A percentile compares a stretch with the other conserved stretches of the same genome.
Evolutionary conservation across 1,140 invertebrate genomes (phyloP).

Genomic region (Meloidogyne floridensis): DNA sequence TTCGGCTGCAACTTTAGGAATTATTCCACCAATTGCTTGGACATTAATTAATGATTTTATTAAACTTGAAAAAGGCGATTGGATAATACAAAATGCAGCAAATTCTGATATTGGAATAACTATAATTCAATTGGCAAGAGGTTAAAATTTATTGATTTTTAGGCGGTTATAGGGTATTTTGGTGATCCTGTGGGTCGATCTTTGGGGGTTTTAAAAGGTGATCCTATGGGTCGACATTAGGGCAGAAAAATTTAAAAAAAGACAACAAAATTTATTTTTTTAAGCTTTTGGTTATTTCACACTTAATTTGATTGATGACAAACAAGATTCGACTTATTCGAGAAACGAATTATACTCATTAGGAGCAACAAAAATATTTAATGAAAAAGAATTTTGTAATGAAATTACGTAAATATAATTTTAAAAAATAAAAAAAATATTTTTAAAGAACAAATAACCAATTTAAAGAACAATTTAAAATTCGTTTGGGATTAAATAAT

Average conservation of each 20-base stretch:
- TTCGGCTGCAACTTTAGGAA: slow-evolving; percentile 5
- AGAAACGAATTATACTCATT: slow-evolving; percentile 1
- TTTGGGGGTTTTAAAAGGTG: no score
- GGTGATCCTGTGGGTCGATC: no score
- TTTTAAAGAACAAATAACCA: background rate
- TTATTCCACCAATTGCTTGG: slow-evolving; percentile 11
- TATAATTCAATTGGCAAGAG: slow-evolving; percentile 21
- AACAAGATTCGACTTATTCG: background rate
- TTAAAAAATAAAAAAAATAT: background rate
- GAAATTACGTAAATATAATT: background rate
- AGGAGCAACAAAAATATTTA: slow-evolving; percentile 7
- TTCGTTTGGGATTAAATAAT: slow-evolving; percentile 17
- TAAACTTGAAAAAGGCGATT: slow-evolving; percentile 11
- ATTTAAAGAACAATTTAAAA: background rate
- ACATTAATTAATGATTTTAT: slow-evolving; percentile 21
- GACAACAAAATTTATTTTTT: background rate
- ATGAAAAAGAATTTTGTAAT: slow-evolving; percentile 14
- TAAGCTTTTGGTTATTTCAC: slow-evolving; percentile 21
- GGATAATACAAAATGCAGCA: slow-evolving; percentile 17
- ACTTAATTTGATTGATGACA: slow-evolving; percentile 13
- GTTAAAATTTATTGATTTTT: background rate
- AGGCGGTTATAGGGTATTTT: background rate
- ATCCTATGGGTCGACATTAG: no score
- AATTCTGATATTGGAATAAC: slow-evolving; percentile 16
- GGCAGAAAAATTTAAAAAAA: no score